A percentile compares a stretch with the other conserved stretches of the same genome.
Evolutionary conservation across 2,797 vertebrate species (phyloP).

Genomic region (Manis javanica): DNA sequence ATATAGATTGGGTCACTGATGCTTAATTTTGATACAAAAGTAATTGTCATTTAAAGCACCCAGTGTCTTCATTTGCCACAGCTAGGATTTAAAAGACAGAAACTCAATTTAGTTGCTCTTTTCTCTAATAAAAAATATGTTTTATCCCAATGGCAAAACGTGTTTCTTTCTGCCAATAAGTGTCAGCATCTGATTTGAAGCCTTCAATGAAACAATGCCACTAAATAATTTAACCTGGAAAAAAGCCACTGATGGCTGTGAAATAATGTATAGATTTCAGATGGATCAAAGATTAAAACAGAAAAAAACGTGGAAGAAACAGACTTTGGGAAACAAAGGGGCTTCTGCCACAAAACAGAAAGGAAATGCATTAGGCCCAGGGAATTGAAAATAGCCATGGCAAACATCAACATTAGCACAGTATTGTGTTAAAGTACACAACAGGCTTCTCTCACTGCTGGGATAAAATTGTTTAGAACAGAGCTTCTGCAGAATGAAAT

Average conservation of each 20-base stretch:
- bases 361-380: constrained; percentile 18
- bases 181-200: constrained; percentile 86
- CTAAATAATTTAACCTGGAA: constrained; percentile 87
- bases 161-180: constrained; percentile 85
- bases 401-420: background rate
- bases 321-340: constrained; percentile 56
- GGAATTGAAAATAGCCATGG: constrained; percentile 2
- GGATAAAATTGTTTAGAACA: background rate
- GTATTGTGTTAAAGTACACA: background rate
- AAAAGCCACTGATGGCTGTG: constrained; percentile 81
- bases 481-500: background rate
- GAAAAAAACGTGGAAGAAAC: constrained; percentile 72
- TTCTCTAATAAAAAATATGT: constrained; percentile 83
- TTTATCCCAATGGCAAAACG: constrained; percentile 80
- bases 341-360: constrained; percentile 56
- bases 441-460: background rate
- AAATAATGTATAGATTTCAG: constrained; percentile 87
- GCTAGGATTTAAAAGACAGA: constrained; percentile 78
- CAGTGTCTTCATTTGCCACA: constrained; percentile 78
- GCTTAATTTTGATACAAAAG: constrained; percentile 56
- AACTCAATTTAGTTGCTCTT: constrained; percentile 74
- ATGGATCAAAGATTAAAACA: constrained; percentile 84
- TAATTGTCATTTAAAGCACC: constrained; percentile 73
- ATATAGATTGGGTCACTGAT: background rate
- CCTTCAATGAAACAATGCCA: constrained; percentile 86